A percentile compares a stretch with the other conserved stretches of the same genome.
Evolutionary conservation across 1,140 invertebrate species (phyloP).

Genomic region (Bilobella aurantiaca): DNA sequence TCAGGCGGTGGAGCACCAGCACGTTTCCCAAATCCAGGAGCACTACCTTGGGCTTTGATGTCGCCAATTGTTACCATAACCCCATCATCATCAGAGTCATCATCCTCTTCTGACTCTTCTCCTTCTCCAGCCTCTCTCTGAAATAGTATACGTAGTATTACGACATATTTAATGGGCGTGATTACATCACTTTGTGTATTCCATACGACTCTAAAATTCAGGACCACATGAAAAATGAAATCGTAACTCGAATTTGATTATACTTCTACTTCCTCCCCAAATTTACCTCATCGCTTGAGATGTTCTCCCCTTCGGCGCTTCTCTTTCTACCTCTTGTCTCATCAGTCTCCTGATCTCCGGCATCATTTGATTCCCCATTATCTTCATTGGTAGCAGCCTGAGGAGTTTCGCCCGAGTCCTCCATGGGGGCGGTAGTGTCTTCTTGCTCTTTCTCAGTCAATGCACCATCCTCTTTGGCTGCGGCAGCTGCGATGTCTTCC

Average conservation of each 20-base stretch:
- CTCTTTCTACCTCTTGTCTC: background rate
- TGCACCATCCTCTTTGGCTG: slow-evolving; percentile 26
- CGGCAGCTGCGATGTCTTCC: slow-evolving; percentile 3
- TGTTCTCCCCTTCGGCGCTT: background rate
- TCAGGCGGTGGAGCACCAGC: slow-evolving; percentile 27
- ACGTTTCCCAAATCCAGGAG: slow-evolving; percentile 47
- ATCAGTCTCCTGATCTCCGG: slow-evolving; percentile 40
- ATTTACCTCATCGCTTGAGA: background rate
- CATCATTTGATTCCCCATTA: slow-evolving; percentile 39
- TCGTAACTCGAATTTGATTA: slow-evolving; percentile 1
- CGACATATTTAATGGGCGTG: too few species aligned
- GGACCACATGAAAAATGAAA: background rate
- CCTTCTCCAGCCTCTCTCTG: slow-evolving; percentile 39
- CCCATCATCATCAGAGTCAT: slow-evolving; percentile 64
- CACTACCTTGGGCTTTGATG: slow-evolving; percentile 58
- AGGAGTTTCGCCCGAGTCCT: slow-evolving; percentile 18
- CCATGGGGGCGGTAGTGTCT: background rate
- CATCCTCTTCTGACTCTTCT: slow-evolving; percentile 55
- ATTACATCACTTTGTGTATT: too few species aligned
- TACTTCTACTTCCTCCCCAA: slow-evolving; percentile 1
- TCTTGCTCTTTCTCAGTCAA: slow-evolving; percentile 35
- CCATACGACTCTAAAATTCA: background rate
- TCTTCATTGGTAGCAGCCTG: background rate
- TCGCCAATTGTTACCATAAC: slow-evolving; percentile 75
- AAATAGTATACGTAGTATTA: background rate